phyloP scores from a whole-genome alignment of 2,113 vertebrate genomes.

The Condylura cristata region DNA sequence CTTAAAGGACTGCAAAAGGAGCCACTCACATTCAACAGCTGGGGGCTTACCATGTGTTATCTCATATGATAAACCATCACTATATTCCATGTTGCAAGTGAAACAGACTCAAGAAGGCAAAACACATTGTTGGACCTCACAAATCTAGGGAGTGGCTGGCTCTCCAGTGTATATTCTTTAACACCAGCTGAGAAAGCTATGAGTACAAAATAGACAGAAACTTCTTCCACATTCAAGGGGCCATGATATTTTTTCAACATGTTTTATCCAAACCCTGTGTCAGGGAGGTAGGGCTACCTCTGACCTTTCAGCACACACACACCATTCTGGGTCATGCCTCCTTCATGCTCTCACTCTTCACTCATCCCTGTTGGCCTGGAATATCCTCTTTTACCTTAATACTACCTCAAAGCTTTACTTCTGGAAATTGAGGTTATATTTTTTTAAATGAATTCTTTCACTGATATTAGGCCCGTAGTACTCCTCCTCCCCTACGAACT shows the following conservation, averaged over 20 bases:
- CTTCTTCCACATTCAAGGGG: neutral
- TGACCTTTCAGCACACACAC: neutral
- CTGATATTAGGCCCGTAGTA: neutral
- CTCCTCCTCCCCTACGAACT: neutral
- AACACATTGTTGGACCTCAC: neutral
- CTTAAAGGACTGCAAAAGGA: conserved; percentile 2
- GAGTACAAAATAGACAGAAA: neutral
- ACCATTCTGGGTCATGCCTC: neutral
- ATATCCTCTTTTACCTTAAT: neutral
- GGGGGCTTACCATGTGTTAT: neutral
- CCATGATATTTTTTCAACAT: neutral
- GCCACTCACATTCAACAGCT: neutral
- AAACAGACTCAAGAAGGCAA: conserved; percentile 15
- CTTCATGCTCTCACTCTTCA: neutral
- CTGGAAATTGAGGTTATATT: neutral
- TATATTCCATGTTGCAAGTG: conserved; percentile 18
- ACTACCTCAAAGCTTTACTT: neutral
- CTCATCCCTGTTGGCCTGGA: neutral
- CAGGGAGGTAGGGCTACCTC: neutral
- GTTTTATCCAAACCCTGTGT: neutral
- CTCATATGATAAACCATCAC: neutral
- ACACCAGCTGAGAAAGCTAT: neutral
- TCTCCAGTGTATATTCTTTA: neutral
- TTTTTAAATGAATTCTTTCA: neutral
- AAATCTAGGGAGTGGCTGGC: neutral